These are phyloP conservation scores for Dicranocentrus wangi DNA, from an alignment of 2,888 invertebrate genomes.

Conservation along the genomic window DNA sequence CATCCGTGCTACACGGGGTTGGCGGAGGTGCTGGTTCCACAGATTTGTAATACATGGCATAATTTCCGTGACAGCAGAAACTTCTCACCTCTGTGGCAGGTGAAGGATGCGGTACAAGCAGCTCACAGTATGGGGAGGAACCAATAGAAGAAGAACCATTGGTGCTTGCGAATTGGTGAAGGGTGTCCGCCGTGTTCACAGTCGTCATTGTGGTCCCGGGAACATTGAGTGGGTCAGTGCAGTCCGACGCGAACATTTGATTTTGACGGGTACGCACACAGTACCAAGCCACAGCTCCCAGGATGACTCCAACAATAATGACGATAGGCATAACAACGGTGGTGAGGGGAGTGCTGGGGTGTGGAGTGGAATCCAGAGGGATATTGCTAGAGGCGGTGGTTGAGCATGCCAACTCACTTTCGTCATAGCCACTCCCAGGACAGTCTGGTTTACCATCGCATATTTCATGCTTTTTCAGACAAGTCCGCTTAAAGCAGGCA, in stretches of 20 bases:
- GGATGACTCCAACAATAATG: constrained; percentile 47
- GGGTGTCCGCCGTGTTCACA: constrained; percentile 65
- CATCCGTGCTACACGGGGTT: constrained; percentile 95
- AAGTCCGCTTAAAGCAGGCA: constrained; percentile 55
- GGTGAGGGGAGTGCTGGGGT: constrained; percentile 44
- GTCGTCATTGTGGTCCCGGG: constrained; percentile 66
- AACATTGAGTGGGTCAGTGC: constrained; percentile 65
- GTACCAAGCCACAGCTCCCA: constrained; percentile 56
- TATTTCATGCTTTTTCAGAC: constrained; percentile 54
- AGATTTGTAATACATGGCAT: constrained; percentile 62
- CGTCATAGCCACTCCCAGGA: constrained; percentile 60
- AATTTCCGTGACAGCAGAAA: constrained; percentile 68
- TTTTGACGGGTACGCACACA: constrained; percentile 39
- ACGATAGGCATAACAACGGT: constrained; percentile 60
- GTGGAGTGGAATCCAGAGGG: background rate
- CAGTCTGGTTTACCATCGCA: constrained; percentile 67
- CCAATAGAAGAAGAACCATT: constrained; percentile 68
- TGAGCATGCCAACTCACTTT: constrained; percentile 57
- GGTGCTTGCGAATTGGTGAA: constrained; percentile 62
- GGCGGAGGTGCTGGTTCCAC: constrained; percentile 84
- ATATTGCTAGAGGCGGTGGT: background rate
- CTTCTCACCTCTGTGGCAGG: constrained; percentile 70
- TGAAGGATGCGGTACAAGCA: constrained; percentile 70
- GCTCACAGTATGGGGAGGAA: constrained; percentile 70
- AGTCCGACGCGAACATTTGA: constrained; percentile 35